Percentiles rank a stretch among this genome's conserved stretches.
phyloP scores from a whole-genome alignment of 2,888 invertebrate species.

The Calameuta filiformis region DNA sequence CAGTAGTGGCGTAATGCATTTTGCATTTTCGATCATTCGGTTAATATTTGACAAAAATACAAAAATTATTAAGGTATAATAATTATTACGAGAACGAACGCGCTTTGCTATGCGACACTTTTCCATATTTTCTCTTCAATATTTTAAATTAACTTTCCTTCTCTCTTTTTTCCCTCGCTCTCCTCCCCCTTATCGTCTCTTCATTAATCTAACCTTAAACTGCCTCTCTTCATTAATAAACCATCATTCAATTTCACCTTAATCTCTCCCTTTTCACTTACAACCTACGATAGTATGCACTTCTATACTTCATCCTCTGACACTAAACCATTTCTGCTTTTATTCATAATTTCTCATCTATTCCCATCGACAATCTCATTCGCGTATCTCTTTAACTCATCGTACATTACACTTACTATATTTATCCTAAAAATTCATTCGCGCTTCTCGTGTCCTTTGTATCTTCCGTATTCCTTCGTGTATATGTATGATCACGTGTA shows the following conservation, averaged over 20 bases:
- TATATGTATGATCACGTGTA: neutral
- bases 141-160: constrained; percentile 16
- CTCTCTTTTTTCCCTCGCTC: constrained; percentile 13
- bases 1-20: constrained; percentile 55
- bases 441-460: neutral
- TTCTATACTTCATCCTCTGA: neutral
- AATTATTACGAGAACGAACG: constrained; percentile 53
- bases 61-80: constrained; percentile 60
- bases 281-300: neutral
- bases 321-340: neutral
- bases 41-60: constrained; percentile 62
- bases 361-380: neutral
- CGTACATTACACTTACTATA: constrained; percentile 21
- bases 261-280: neutral
- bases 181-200: neutral
- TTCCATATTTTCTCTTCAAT: constrained; percentile 13
- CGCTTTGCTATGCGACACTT: constrained; percentile 30
- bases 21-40: constrained; percentile 50
- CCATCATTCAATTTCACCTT: neutral
- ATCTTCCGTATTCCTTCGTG: neutral
- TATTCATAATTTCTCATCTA: neutral
- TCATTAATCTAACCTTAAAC: constrained; percentile 4
- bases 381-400: neutral
- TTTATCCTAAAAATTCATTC: constrained; percentile 23
- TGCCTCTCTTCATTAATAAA: constrained; percentile 7